These are phyloP conservation scores for Gambusia holbrooki DNA, from an alignment of 2,113 vertebrate genomes.

Conservation along the genomic window DNA sequence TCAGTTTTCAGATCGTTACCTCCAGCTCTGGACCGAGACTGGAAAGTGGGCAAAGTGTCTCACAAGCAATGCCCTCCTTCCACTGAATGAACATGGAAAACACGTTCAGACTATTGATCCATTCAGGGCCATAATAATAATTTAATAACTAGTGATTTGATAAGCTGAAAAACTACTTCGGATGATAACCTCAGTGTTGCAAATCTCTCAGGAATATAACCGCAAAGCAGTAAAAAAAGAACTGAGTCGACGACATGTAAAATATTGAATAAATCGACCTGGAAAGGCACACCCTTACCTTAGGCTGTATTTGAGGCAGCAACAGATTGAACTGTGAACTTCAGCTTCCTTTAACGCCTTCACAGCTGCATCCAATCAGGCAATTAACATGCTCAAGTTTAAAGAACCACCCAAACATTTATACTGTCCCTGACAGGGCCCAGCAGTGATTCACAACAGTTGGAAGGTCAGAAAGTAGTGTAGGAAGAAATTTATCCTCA, in stretches of 20 bases:
- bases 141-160: neutral
- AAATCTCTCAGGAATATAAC: neutral
- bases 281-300: too few relatives aligned
- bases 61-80: neutral
- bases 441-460: neutral
- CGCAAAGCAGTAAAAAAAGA: neutral
- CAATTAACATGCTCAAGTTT: neutral
- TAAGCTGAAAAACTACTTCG: neutral
- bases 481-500: neutral
- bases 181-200: neutral
- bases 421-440: neutral
- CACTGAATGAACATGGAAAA: neutral
- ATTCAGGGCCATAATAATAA: neutral
- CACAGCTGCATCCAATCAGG: slow-evolving; percentile 1
- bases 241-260: neutral
- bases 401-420: neutral
- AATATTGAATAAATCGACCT: neutral
- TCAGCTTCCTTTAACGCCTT: neutral
- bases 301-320: neutral
- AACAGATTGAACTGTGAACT: neutral
- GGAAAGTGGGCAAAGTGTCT: neutral
- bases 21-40: slow-evolving; percentile 10
- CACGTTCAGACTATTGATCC: neutral
- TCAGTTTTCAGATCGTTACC: slow-evolving; percentile 32
- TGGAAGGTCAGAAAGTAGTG: neutral